phyloP scores from a whole-genome alignment of 2,888 invertebrate genomes.

The Drosophila putrida region DNA sequence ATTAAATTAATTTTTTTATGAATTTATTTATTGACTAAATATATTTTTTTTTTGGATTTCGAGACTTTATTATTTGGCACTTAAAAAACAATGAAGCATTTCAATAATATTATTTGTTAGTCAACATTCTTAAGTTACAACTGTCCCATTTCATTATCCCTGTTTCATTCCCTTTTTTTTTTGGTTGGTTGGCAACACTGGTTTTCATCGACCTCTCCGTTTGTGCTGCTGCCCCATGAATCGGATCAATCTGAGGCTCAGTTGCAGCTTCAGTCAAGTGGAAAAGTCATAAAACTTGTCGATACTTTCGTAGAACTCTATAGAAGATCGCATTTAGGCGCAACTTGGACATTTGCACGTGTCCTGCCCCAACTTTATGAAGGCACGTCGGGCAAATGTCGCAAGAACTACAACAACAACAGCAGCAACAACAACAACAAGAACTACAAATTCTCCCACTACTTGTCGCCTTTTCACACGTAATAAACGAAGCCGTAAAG shows the following conservation, averaged over 20 bases:
- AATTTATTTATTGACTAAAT: neutral
- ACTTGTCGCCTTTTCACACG: slow-evolving; percentile 70
- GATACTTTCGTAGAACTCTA: slow-evolving; percentile 7
- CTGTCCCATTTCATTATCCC: too few relatives aligned
- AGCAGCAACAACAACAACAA: neutral
- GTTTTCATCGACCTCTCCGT: too few relatives aligned
- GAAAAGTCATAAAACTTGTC: slow-evolving; percentile 46
- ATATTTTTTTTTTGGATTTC: too few relatives aligned
- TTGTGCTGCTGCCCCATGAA: neutral
- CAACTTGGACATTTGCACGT: slow-evolving; percentile 65
- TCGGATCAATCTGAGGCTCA: slow-evolving; percentile 26
- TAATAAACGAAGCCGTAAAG: slow-evolving; percentile 78
- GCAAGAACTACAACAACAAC: slow-evolving; percentile 40
- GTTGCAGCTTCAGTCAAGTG: slow-evolving; percentile 31
- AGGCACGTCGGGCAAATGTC: slow-evolving; percentile 55
- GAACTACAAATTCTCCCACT: neutral
- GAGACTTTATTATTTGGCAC: too few relatives aligned
- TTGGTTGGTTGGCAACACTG: too few relatives aligned
- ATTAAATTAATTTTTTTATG: neutral
- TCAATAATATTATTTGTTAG: too few relatives aligned
- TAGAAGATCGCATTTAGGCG: slow-evolving; percentile 57
- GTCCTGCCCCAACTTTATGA: slow-evolving; percentile 62
- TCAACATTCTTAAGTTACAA: too few relatives aligned
- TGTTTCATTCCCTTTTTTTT: too few relatives aligned
- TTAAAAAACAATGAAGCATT: too few relatives aligned